Evolutionary conservation across 2,888 invertebrate genomes (phyloP), one percentile per base, ranked within the genome.

Genomic region (Gymnoscelis rufifasciata): DNA sequence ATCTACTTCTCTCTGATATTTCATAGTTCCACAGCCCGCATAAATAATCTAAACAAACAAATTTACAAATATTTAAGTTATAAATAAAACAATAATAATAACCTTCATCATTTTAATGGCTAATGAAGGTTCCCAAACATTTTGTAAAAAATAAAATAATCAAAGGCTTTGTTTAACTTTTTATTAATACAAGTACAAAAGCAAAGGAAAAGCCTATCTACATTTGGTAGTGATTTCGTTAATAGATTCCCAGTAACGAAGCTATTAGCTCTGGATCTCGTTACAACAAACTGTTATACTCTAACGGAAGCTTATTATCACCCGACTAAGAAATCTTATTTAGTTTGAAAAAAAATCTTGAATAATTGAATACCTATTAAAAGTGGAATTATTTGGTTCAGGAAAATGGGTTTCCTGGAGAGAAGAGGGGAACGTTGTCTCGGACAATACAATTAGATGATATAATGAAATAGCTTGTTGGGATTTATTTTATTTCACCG

Each of bases 331-430:
- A 78, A 78, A 83, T 82, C 81, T 78, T 77, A 83, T 84, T 67
- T 68, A 69, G 68, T 71, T 72, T 75, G 68, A 81, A 81, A 84
- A 83, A 78, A 83, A 84, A 78, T 81, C 75, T 76, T 71, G 78
- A 78, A 79, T 83, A 81, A 82, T 76, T 78, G 77, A 83, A 82
- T 80, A n/a, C n/a, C n/a, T n/a, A 78, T 78, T 75, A 65, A 74
- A 70, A 75, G 74, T 66, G 66, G 19, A 63, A 66, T 68, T 65
- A 66, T 52, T 52, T 44, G 46, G 45, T 64, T 70, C 62, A 72
- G 52, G 44, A 60, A 64, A 69, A 63, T 58, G 60, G 64, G 70
- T 68, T 66, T 65, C 59, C 15, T 33, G 5, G 31, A 15, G 15
- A 14, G 14, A 14, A n/a, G 15, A 15, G 15, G 14, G 5, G 14